These are phyloP conservation scores for Philypnodon macrostomus DNA, from an alignment of 2,797 vertebrate genomes.

Conservation along the genomic window DNA sequence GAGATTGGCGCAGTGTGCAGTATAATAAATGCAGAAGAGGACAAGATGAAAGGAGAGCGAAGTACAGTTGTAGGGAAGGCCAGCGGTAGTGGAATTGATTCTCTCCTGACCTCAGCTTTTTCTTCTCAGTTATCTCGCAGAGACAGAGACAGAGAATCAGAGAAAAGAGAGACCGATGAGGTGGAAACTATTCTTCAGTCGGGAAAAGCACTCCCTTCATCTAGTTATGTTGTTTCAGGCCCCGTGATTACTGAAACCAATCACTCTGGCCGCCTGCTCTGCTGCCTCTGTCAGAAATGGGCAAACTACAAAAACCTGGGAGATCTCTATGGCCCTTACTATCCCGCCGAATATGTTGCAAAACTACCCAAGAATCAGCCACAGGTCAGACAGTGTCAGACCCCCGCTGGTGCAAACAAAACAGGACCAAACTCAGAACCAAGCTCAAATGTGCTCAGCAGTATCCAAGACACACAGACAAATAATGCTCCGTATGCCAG, in stretches of 20 bases:
- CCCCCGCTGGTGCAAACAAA: conserved; percentile 56
- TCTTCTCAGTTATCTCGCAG: conserved; percentile 69
- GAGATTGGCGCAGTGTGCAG: conserved; percentile 94
- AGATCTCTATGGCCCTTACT: conserved; percentile 97
- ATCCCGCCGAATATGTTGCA: conserved; percentile 92
- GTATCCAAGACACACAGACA: conserved; percentile 55
- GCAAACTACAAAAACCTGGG: conserved; percentile 97
- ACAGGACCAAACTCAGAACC: conserved; percentile 62
- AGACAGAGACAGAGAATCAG: conserved; percentile 78
- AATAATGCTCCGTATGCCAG: conserved; percentile 56
- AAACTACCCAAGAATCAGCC: conserved; percentile 94
- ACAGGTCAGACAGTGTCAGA: conserved; percentile 74
- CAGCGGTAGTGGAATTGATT: conserved; percentile 59
- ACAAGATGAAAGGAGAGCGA: conserved; percentile 87
- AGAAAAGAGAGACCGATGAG: conserved; percentile 70
- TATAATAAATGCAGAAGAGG: conserved; percentile 95
- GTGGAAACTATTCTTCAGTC: conserved; percentile 78
- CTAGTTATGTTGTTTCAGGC: conserved; percentile 89
- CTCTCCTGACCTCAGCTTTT: conserved; percentile 59
- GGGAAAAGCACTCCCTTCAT: conserved; percentile 90
- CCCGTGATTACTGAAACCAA: conserved; percentile 90
- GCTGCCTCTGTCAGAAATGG: conserved; percentile 98
- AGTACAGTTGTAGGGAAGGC: conserved; percentile 71
- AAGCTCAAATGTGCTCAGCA: conserved; percentile 44
- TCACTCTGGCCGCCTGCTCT: conserved; percentile 90